A percentile compares a stretch with the other conserved stretches of the same genome.
These are phyloP conservation scores for Aramus guarauna DNA, from an alignment of 2,113 vertebrate species.

Conservation along the genomic window DNA sequence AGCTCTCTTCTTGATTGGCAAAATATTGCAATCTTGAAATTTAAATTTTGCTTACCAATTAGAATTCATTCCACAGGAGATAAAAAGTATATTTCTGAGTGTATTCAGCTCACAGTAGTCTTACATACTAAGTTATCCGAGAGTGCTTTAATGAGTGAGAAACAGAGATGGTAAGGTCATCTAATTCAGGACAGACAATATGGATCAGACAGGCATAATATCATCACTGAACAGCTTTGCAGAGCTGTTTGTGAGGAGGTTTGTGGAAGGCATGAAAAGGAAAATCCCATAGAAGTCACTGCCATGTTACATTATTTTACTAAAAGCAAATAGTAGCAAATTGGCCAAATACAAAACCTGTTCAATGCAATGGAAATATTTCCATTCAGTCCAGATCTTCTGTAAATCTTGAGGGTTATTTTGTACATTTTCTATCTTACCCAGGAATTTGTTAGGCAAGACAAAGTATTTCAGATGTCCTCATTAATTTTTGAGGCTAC, in stretches of 20 bases:
- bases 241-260: neutral
- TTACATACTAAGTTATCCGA: neutral
- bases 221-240: neutral
- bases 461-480: neutral
- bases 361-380: neutral
- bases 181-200: neutral
- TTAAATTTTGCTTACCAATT: slow-evolving; percentile 12
- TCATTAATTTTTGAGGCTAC: neutral
- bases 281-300: neutral
- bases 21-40: slow-evolving; percentile 28
- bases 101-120: neutral
- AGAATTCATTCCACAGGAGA: neutral
- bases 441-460: neutral
- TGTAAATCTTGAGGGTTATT: neutral
- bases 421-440: neutral
- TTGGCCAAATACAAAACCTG: neutral
- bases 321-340: neutral
- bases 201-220: neutral
- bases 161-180: neutral
- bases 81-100: neutral
- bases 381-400: neutral
- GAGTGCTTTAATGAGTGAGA: neutral
- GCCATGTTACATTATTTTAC: neutral
- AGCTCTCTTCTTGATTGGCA: slow-evolving; percentile 43
- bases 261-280: neutral